Conservation (phyloP, 1,140 invertebrate genomes). For the Gonatopus flavifemur region DNA sequence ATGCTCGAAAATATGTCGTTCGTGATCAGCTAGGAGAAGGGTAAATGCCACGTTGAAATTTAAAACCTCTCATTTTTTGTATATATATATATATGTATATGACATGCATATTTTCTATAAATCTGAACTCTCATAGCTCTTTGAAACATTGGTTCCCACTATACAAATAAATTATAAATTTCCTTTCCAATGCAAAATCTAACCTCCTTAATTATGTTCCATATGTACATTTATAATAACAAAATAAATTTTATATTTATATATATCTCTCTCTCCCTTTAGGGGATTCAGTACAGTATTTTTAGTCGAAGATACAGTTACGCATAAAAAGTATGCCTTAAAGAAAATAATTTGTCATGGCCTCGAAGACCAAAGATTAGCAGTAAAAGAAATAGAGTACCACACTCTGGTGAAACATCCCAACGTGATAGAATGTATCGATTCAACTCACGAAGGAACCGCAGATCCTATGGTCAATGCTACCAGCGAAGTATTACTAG, state of each 20-base stretch:
- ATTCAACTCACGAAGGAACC: slow-evolving; percentile 66
- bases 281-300: slow-evolving; percentile 85
- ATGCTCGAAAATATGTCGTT: slow-evolving; percentile 70
- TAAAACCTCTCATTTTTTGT: slow-evolving; percentile 1
- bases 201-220: no score
- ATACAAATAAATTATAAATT: background rate
- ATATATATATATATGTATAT: slow-evolving; percentile 7
- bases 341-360: slow-evolving; percentile 83
- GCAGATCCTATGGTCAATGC: slow-evolving; percentile 69
- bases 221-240: no score
- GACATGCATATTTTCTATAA: slow-evolving; percentile 2
- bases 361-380: slow-evolving; percentile 74
- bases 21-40: slow-evolving; percentile 76
- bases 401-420: slow-evolving; percentile 72
- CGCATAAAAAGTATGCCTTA: slow-evolving; percentile 73
- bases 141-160: no score
- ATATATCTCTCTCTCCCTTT: slow-evolving; percentile 38
- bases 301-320: slow-evolving; percentile 74
- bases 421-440: slow-evolving; percentile 77
- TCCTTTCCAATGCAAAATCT: no score
- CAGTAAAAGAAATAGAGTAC: slow-evolving; percentile 75
- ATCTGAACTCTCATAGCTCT: no score
- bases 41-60: slow-evolving; percentile 56
- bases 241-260: slow-evolving; percentile 7
- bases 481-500: slow-evolving; percentile 74